Base-by-base conservation (phyloP, 1,140 invertebrate species). In the Dufourea novaeangliae region DNA sequence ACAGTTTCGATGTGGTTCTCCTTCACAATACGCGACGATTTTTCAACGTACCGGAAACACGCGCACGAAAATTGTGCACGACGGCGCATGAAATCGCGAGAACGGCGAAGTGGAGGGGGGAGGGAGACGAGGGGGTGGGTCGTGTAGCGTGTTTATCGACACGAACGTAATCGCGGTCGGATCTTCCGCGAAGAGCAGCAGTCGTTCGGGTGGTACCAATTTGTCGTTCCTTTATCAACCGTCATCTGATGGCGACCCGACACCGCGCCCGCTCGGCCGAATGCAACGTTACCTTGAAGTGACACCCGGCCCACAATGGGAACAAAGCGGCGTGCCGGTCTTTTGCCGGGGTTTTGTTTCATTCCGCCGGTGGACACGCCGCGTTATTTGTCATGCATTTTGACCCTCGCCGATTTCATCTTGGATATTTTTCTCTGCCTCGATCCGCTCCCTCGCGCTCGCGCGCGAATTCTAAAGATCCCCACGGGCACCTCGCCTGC, bases 121-220 rank as follows among this genome's bases (percentile, higher is more conserved):
- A n/a, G 20, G 20, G 20, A 0, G 20, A 50, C 20, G 46, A n/a
- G 52, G 66, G 50, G 44, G 50, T 46, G 37, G 50, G 46, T 52
- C 72, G 56, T 72, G 86, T 86, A 85, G 85, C 85, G 86, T 87
- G 87, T 88, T 89, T 89, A 89, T 90, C 89, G 89, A 91, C 89
- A 85, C 79, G 84, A 68, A 79, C 62, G 73, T 90, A 88, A 90
- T 90, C 89, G 67, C 12, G 41, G 52, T 63, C 59, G 72, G 81
- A 91, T 90, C 88, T 90, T 88, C 46, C 85, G 86, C 83, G 88
- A 85, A 87, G 87, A 89, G 86, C 87, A 87, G 84, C 86, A 87
- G 82, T 88, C 89, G 86, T 91, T 90, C 87, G 90, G 90, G 90
- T 90, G 90, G 90, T 91, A 91, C 87, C 90, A 90, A 91, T 91